Percentiles rank a stretch among this genome's conserved stretches.
These are phyloP conservation scores for Pristionchus maxplancki DNA, from an alignment of 2,888 invertebrate genomes.

Conservation along the genomic window DNA sequence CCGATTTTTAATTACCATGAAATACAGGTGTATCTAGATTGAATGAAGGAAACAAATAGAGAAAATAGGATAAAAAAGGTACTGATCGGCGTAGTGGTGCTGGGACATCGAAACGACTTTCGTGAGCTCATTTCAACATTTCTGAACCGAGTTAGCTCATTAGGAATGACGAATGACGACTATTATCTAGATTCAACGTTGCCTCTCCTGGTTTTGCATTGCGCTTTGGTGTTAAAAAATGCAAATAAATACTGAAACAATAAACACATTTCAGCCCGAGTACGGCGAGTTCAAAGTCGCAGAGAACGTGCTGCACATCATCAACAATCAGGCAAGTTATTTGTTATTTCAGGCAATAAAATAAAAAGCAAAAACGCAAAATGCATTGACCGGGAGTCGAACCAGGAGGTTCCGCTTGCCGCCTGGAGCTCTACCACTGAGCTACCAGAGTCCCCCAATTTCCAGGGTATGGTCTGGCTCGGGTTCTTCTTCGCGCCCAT, in stretches of 20 bases:
- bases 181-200: not conserved
- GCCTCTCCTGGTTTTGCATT: too few relatives aligned
- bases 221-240: too few relatives aligned
- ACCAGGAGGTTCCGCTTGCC: too few relatives aligned
- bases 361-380: too few relatives aligned
- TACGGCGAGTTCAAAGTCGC: constrained; percentile 99
- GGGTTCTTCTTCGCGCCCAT: constrained; percentile 98
- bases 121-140: constrained; percentile 77
- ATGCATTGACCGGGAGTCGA: too few relatives aligned
- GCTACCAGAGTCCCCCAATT: too few relatives aligned
- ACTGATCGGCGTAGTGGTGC: constrained; percentile 88
- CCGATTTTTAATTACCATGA: too few relatives aligned
- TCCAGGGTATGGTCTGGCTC: constrained; percentile 88
- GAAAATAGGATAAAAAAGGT: constrained; percentile 80
- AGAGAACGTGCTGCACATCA: constrained; percentile 95
- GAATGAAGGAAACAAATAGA: not conserved
- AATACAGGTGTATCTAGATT: too few relatives aligned
- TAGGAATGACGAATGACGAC: constrained; percentile 2
- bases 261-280: constrained; percentile 86
- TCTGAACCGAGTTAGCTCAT: too few relatives aligned
- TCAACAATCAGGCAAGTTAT: constrained; percentile 88
- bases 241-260: too few relatives aligned
- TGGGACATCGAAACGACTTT: constrained; percentile 97
- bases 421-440: too few relatives aligned
- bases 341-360: too few relatives aligned